Evolutionary conservation across 2,797 vertebrate species (phyloP).

Genomic region (Alca torda): DNA sequence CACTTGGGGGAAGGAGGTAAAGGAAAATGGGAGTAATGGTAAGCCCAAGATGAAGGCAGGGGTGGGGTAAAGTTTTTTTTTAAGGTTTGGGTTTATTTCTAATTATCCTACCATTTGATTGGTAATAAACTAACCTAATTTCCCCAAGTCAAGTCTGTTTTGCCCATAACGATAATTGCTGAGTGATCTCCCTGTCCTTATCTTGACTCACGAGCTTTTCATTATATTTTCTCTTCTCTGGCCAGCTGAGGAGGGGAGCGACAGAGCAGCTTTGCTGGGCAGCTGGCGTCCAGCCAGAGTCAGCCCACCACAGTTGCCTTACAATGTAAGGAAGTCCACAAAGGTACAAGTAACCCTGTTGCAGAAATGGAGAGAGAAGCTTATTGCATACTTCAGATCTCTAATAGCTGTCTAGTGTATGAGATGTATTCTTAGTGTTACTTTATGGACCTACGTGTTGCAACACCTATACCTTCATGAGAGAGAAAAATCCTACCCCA

Average conservation of each 20-base stretch:
- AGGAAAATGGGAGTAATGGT: neutral
- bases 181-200: neutral
- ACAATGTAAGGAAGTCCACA: neutral
- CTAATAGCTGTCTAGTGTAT: neutral
- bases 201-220: neutral
- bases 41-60: neutral
- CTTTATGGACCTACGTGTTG: neutral
- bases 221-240: neutral
- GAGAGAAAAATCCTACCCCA: neutral
- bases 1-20: neutral
- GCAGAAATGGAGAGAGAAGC: neutral
- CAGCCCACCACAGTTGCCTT: neutral
- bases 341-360: neutral
- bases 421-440: neutral
- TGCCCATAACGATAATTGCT: neutral
- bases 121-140: neutral
- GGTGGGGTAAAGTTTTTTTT: neutral
- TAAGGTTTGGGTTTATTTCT: neutral
- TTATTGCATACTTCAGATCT: neutral
- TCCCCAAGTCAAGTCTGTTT: neutral
- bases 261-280: neutral
- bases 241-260: neutral
- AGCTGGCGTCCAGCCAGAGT: neutral
- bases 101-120: neutral
- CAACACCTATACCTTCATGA: neutral